Percentiles rank a stretch among this genome's conserved stretches.
These are phyloP conservation scores for Lutjanus erythropterus DNA, from an alignment of 2,113 vertebrate species.

Conservation along the genomic window DNA sequence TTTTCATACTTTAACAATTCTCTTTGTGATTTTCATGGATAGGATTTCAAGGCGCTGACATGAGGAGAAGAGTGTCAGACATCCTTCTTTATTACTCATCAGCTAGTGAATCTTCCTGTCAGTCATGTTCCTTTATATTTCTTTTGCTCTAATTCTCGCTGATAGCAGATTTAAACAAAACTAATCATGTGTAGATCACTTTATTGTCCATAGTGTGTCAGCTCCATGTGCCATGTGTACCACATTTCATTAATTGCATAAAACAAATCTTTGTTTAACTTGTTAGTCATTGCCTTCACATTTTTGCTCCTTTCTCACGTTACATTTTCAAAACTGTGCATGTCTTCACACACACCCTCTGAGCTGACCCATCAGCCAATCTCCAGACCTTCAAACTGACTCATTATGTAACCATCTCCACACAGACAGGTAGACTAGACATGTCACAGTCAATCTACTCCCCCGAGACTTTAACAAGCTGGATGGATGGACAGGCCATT, in stretches of 20 bases:
- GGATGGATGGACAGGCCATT: constrained; percentile 70
- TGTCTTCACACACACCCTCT: constrained; percentile 19
- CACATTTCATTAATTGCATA: background rate
- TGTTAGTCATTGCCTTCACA: constrained; percentile 16
- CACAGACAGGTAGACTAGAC: constrained; percentile 58
- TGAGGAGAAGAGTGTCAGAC: background rate
- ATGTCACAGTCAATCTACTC: constrained; percentile 76
- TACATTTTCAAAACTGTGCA: constrained; percentile 26
- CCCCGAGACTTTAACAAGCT: constrained; percentile 70
- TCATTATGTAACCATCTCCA: constrained; percentile 72
- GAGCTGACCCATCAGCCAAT: constrained; percentile 57
- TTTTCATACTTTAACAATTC: too few relatives aligned
- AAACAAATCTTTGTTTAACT: constrained; percentile 24
- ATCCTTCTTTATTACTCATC: too few relatives aligned
- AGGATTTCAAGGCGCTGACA: background rate
- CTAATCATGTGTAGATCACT: background rate
- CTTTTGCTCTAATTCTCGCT: background rate
- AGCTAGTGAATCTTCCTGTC: background rate
- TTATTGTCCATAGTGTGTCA: background rate
- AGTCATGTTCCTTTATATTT: background rate
- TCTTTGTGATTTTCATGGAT: too few relatives aligned
- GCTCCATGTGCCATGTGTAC: background rate
- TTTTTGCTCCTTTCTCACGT: constrained; percentile 28
- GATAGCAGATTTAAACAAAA: constrained; percentile 2
- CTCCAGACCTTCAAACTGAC: constrained; percentile 54